Conservation (phyloP, 2,888 invertebrate genomes). For the Nasonovia ribisnigri region DNA sequence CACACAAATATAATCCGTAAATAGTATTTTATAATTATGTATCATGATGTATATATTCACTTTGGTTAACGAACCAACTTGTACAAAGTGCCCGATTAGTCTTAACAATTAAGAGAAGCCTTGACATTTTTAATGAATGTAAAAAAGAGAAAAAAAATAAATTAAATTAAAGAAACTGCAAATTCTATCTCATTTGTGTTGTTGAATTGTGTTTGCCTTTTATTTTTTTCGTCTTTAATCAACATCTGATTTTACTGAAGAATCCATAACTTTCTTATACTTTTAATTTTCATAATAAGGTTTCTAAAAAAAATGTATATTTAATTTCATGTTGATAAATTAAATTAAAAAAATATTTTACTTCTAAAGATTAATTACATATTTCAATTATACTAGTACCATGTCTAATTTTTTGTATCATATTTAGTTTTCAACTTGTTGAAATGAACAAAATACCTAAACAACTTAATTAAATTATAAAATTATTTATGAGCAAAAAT, state of each 20-base stretch:
- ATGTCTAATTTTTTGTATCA: not conserved
- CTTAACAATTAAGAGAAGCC: slow-evolving; percentile 36
- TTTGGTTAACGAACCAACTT: slow-evolving; percentile 44
- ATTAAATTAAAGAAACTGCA: slow-evolving; percentile 18
- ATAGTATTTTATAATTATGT: slow-evolving; percentile 12
- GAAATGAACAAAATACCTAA: not conserved
- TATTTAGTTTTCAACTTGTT: not conserved
- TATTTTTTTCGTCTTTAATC: slow-evolving; percentile 9
- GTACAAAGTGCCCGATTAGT: slow-evolving; percentile 20
- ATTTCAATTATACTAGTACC: not conserved
- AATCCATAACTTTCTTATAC: not conserved
- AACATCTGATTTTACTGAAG: slow-evolving; percentile 29
- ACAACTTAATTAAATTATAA: not conserved
- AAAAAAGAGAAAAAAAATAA: not conserved
- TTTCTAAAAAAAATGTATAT: not conserved
- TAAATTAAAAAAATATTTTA: not conserved
- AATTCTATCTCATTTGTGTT: slow-evolving; percentile 24
- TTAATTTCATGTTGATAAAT: not conserved
- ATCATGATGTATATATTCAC: not conserved
- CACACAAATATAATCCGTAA: not conserved
- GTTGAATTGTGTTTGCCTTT: not conserved
- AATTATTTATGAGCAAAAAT: not conserved
- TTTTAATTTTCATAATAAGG: not conserved
- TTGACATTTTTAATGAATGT: slow-evolving; percentile 36
- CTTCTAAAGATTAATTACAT: not conserved